A percentile compares a stretch with the other conserved stretches of the same genome.
These are phyloP conservation scores for Mylabris phalerata DNA, from an alignment of 1,140 invertebrate species.

Conservation along the genomic window DNA sequence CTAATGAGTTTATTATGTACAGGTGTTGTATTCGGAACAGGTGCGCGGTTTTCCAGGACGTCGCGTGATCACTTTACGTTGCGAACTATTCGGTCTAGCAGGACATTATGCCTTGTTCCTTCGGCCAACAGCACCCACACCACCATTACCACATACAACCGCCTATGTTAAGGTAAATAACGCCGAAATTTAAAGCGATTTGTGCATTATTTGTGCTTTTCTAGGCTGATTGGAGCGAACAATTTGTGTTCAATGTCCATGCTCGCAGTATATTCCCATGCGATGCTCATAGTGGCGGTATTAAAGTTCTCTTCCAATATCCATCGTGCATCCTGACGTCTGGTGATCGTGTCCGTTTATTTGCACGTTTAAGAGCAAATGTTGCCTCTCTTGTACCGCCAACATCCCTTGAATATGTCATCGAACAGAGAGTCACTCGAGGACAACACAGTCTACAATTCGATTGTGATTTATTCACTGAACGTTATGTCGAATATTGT, in stretches of 20 bases:
- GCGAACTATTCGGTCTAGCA: conserved; percentile 69
- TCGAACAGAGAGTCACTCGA: conserved; percentile 53
- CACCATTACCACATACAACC: conserved; percentile 53
- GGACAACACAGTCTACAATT: conserved; percentile 68
- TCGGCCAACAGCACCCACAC: conserved; percentile 48
- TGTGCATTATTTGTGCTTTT: conserved; percentile 19
- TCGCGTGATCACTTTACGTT: conserved; percentile 56
- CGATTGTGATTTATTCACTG: conserved; percentile 73
- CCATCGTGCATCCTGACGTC: conserved; percentile 67
- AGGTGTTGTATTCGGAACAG: conserved; percentile 62
- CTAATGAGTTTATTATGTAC: conserved; percentile 7
- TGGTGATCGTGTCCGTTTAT: conserved; percentile 67
- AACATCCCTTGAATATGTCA: conserved; percentile 56
- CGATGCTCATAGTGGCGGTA: conserved; percentile 56
- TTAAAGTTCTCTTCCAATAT: conserved; percentile 73
- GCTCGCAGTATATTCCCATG: conserved; percentile 73
- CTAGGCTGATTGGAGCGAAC: conserved; percentile 72
- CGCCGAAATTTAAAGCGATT: background rate
- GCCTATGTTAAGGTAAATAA: conserved; percentile 57
- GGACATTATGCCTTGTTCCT: conserved; percentile 67
- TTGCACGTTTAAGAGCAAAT: conserved; percentile 58
- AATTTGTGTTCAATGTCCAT: conserved; percentile 75
- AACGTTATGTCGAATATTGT: conserved; percentile 76
- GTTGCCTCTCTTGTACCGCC: conserved; percentile 57
- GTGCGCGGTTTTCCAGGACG: conserved; percentile 61